Evolutionary conservation across 2,113 vertebrate species (phyloP).

Genomic region (Philantomba maxwellii): DNA sequence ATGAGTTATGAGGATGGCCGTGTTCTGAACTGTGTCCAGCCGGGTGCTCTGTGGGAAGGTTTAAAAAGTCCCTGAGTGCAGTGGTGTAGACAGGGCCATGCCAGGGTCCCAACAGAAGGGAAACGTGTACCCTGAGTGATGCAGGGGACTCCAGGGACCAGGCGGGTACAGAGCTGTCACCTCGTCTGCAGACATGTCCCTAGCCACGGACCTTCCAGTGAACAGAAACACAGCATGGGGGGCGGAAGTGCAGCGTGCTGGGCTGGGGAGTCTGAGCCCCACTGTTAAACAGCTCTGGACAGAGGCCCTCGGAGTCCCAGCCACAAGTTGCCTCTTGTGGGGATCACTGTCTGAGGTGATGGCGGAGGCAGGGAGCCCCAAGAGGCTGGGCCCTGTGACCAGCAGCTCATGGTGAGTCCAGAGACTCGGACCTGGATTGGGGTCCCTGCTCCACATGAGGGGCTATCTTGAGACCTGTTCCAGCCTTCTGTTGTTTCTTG

Average conservation of each 20-base stretch:
- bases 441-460: fast-evolving
- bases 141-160: fast-evolving
- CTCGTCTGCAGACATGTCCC: too few relatives aligned
- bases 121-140: neutral
- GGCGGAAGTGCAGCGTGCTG: fast-evolving
- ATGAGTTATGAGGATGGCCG: neutral
- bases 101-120: neutral
- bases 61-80: neutral
- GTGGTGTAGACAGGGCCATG: too few relatives aligned
- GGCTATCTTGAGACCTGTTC: neutral
- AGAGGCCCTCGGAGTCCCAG: fast-evolving
- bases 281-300: neutral
- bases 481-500: neutral
- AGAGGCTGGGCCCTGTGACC: neutral
- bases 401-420: neutral
- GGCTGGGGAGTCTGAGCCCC: neutral
- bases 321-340: neutral
- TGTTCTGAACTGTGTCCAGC: neutral
- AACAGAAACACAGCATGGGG: fast-evolving
- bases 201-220: fast-evolving
- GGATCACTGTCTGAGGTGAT: neutral
- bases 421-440: neutral
- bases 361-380: fast-evolving
- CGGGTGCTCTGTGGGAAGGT: neutral
- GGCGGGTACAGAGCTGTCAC: neutral